These are phyloP conservation scores for Aphelocoma coerulescens DNA, from an alignment of 2,113 vertebrate species.

Conservation along the genomic window DNA sequence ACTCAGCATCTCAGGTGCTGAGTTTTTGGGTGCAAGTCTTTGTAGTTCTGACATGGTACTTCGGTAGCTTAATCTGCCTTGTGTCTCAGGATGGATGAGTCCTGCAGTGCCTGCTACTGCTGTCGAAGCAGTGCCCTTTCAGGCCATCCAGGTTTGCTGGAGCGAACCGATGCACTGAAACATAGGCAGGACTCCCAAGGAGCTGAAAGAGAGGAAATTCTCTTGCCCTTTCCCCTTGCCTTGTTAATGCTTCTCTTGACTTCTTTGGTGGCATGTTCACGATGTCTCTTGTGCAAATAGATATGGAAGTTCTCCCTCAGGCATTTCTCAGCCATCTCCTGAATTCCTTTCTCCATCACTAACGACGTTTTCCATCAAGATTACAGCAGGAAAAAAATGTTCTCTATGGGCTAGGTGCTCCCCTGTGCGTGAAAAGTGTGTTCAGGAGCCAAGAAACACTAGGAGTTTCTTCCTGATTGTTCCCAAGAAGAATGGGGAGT, in stretches of 20 bases:
- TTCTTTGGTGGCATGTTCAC: neutral
- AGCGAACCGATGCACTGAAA: neutral
- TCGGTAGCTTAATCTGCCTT: neutral
- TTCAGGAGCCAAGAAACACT: neutral
- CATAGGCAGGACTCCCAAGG: neutral
- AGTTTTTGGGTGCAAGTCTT: neutral
- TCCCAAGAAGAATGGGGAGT: slow-evolving; percentile 3
- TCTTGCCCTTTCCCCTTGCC: neutral
- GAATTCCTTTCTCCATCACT: slow-evolving; percentile 17
- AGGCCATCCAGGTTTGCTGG: accelerated
- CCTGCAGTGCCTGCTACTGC: neutral
- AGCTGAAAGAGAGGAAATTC: neutral
- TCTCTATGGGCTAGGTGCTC: slow-evolving; percentile 33
- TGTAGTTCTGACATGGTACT: neutral
- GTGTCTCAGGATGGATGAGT: neutral
- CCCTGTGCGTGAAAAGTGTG: slow-evolving; percentile 10
- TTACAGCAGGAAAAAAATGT: slow-evolving; percentile 45
- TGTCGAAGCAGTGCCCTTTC: neutral
- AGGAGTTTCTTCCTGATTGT: slow-evolving; percentile 5
- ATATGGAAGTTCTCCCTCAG: slow-evolving; percentile 1
- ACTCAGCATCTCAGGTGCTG: neutral
- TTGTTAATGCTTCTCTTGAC: neutral
- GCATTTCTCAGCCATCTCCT: neutral
- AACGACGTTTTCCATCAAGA: slow-evolving; percentile 43
- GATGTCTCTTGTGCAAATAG: neutral